Evolutionary conservation across 2,113 vertebrate species (phyloP), one percentile per base, ranked within the genome.

Genomic region (Eleginops maclovinus): DNA sequence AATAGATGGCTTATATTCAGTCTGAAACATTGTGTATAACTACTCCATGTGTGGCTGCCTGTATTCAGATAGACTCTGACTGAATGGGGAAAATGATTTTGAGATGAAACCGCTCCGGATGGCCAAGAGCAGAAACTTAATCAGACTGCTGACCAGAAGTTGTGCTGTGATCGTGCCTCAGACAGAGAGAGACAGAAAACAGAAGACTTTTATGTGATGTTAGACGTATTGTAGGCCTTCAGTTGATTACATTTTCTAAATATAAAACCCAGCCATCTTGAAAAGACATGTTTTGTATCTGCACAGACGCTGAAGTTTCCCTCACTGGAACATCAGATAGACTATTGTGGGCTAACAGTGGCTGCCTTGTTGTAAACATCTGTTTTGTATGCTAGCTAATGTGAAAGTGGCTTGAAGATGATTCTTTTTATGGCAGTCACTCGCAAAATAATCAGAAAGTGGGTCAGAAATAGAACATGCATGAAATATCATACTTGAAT

Each of bases 51-150:
- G 64, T 43, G 63, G 77, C 74, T 66, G 72, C 21, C 4, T 74
- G 54, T 24, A 72, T 46, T 69, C 68, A 83, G 79, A 88, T 81
- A 17, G 26, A 83, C 53, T 85, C 70, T 79, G 84, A 81, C 80
- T 88, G 74, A n/a, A 41, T 17, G 1, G 41, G 55, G 79, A 59
- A 59, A 51, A 36, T 28, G 77, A 63, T 79, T 75, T 47, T 66
- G 69, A 67, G 50, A 75, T 9, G 13, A 81, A 91, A 92, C 80
- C 87, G 24, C 87, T 88, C 84, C 75, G 83, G 84, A 88, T 88
- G 78, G 81, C 71, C 43, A 21, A 54, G 63, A 81, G 78, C 72
- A 73, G 85, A 84, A 84, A 78, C 77, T 77, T 53, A 82, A 87
- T 82, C 50, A 14, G 22, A 65, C 65, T 68, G 64, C 47, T 24